Evolutionary conservation across 2,888 invertebrate genomes (phyloP), one percentile per base, ranked within the genome.

Genomic region (Protonemura montana): DNA sequence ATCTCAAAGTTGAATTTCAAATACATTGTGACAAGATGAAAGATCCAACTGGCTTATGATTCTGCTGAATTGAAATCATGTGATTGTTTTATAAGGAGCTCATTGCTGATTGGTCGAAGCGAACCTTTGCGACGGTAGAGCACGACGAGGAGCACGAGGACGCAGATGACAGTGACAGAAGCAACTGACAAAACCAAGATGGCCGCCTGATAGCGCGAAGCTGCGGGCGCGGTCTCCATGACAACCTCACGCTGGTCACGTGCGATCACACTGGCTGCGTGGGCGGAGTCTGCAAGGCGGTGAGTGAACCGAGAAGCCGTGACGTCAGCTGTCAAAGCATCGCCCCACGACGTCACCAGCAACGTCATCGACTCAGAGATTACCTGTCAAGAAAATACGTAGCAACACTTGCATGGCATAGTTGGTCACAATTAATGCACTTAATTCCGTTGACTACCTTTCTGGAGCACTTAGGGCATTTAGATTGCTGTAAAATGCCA

Each of bases 91-190:
- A n/a, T n/a, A n/a, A n/a, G n/a, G n/a, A n/a, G n/a, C n/a, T n/a
- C n/a, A n/a, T n/a, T n/a, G n/a, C n/a, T n/a, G n/a, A n/a, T n/a
- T n/a, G n/a, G n/a, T n/a, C n/a, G n/a, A n/a, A n/a, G n/a, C 35
- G 86, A 82, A 59, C 59, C 59, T 91, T 94, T 94, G 89, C 94
- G 93, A 16, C 95, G 94, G 90, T 96, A 96, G 21, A 96, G 91
- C 93, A 96, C 94, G 0, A 96, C 93, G 21, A 96, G 93, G 2
- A 96, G 94, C 35, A 95, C 94, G 27, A 96, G 92, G 27, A 96
- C 94, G 90, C 95, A 95, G 90, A 96, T 95, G 86, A 96, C 93
- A 90, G 96, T 96, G 0, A 96, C 96, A 3, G 96, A 96, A 7
- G 95, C 95, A 0, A 96, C 95, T 29, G 95, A 96, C 85, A 96